Percentiles rank a stretch among this genome's conserved stretches.
These are phyloP conservation scores for Empidonax alnorum DNA, from an alignment of 2,113 vertebrate genomes.

Conservation along the genomic window DNA sequence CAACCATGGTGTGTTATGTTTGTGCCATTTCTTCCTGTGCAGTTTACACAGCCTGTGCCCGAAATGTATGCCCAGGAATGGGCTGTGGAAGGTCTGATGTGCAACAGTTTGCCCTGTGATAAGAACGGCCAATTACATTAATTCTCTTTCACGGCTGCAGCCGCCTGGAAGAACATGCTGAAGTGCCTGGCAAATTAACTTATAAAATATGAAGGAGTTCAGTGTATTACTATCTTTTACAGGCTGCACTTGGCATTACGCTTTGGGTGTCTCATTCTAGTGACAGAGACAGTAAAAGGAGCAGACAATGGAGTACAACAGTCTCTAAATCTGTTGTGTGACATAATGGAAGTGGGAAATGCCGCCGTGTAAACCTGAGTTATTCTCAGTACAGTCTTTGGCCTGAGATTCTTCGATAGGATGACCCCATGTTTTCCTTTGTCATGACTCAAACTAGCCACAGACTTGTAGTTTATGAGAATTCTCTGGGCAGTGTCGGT, in stretches of 20 bases:
- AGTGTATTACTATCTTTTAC: not conserved
- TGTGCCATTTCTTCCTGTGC: not conserved
- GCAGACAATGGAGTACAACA: not conserved
- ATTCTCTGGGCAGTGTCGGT: not conserved
- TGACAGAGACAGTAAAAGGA: slow-evolving; percentile 21
- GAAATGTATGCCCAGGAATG: not conserved
- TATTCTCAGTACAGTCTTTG: not conserved
- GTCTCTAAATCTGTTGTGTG: slow-evolving; percentile 30
- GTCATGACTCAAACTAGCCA: not conserved
- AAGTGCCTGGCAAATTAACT: slow-evolving; percentile 8
- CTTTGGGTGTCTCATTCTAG: slow-evolving; percentile 2
- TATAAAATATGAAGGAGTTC: slow-evolving; percentile 30
- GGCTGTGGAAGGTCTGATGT: not conserved
- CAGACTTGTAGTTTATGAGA: not conserved
- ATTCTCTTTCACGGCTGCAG: not conserved
- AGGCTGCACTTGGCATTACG: not conserved
- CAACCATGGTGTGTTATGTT: not conserved
- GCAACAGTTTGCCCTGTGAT: not conserved
- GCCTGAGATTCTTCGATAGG: not conserved
- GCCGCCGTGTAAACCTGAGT: not conserved
- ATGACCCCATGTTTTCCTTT: not conserved
- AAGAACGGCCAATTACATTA: not conserved
- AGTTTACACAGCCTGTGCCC: not conserved
- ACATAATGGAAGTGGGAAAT: slow-evolving; percentile 13
- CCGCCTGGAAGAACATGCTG: not conserved